Base-by-base conservation (phyloP, 2,888 invertebrate genomes). In the Sinelater perroti region DNA sequence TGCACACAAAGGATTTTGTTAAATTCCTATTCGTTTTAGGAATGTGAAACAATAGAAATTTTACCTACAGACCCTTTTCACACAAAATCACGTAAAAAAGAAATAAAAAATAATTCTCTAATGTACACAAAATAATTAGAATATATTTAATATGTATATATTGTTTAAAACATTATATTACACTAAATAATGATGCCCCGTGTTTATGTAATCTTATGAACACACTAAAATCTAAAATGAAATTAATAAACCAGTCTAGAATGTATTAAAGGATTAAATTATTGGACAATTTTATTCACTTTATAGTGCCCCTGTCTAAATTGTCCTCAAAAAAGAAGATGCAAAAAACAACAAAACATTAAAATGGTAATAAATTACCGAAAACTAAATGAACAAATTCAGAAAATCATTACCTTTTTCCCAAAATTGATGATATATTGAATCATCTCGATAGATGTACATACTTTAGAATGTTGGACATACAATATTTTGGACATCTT, bases 401-500 rank as follows among this genome's bases (percentile, higher is more conserved):
- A 35, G 1, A 35, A 47, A 33, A 35, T 14, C 11, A 47, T 35
- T 47, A 14, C 13, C 13, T 24, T 3, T 17, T 20, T 3, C 47
- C 47, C 2, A 14, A 35, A 6, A 33, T 47, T 1, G 33, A 35
- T 6, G 33, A 47, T 24, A 47, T 47, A 11, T 18, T 46, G n/a
- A 24, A 33, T 7, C 33, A 21, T 14, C 11, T 33, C 7, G 47
- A n/a, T 1, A 47, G 14, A 47, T 44, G 28, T n/a, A 44, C 28
- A 2, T 44, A 44, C 17, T 26, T 44, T 13, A n/a, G 17, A 2
- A 40, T 11, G 10, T 24, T 21, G 1, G 40, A 40, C 11, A 18
- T 69, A 69, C 44, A 62, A 64, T 1, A 67, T 68, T 20, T 66
- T 67, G 2, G 67, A 69, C 33, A 68, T 11, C 52, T 68, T 4